Evolutionary conservation across 2,797 vertebrate genomes (phyloP).

Genomic region (Spheniscus humboldti): DNA sequence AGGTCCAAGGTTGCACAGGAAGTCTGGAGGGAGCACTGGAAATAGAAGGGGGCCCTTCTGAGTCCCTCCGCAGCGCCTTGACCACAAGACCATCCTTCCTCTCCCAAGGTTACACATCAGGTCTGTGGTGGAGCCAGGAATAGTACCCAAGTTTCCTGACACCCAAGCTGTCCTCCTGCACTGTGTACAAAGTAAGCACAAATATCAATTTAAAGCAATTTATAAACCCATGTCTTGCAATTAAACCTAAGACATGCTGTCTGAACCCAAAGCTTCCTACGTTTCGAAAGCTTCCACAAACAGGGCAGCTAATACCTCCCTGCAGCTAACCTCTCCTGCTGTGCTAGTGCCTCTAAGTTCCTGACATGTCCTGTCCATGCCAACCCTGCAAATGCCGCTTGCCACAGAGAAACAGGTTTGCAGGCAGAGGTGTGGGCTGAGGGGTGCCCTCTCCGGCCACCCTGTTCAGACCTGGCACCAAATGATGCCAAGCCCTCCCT

Average conservation of each 20-base stretch:
- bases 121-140: constrained; percentile 46
- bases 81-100: constrained; percentile 60
- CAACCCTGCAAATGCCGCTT: neutral
- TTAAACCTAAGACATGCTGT: neutral
- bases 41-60: constrained; percentile 49
- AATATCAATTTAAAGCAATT: neutral
- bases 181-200: neutral
- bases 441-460: neutral
- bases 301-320: neutral
- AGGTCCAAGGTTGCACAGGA: constrained; percentile 60
- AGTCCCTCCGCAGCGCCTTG: neutral
- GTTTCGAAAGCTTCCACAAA: neutral
- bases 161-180: neutral
- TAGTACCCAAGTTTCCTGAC: constrained; percentile 52
- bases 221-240: neutral
- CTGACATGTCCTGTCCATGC: neutral
- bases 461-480: neutral
- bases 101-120: constrained; percentile 18
- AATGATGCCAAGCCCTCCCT: neutral
- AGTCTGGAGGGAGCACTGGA: constrained; percentile 57
- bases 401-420: neutral
- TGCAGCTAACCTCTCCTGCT: neutral
- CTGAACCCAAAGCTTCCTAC: neutral
- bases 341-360: neutral
- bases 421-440: neutral